Conservation (phyloP, 2,113 vertebrate genomes). For the Monopterus albus region DNA sequence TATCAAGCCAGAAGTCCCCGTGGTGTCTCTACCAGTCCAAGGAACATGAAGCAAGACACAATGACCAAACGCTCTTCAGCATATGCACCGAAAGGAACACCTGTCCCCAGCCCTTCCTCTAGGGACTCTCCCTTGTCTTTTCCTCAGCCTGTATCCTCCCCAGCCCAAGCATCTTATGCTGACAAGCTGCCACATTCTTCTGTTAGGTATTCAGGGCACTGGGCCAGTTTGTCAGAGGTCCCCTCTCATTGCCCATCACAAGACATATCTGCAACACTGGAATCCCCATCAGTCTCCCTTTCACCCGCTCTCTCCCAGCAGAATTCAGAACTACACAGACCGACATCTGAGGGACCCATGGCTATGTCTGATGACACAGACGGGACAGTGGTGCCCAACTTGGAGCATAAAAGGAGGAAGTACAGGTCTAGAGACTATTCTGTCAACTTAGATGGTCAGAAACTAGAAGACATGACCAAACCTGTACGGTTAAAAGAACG, state of each 20-base stretch:
- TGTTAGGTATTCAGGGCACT: conserved; percentile 79
- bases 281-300: conserved; percentile 75
- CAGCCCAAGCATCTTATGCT: conserved; percentile 77
- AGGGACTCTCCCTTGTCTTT: conserved; percentile 85
- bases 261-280: conserved; percentile 77
- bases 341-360: conserved; percentile 73
- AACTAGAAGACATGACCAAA: conserved; percentile 90
- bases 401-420: conserved; percentile 91
- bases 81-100: conserved; percentile 87
- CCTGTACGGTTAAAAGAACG: conserved; percentile 98
- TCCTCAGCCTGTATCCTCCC: conserved; percentile 85
- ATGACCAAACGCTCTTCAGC: conserved; percentile 87
- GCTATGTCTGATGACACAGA: conserved; percentile 85
- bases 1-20: conserved; percentile 88
- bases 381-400: conserved; percentile 79
- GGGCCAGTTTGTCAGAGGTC: conserved; percentile 80
- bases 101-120: conserved; percentile 85
- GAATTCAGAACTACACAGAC: conserved; percentile 74
- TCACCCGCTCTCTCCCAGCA: conserved; percentile 74
- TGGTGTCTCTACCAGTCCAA: conserved; percentile 87
- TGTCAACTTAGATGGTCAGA: conserved; percentile 92
- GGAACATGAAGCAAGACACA: conserved; percentile 85
- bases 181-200: conserved; percentile 83
- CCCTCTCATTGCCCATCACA: conserved; percentile 79
- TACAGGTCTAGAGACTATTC: conserved; percentile 93